Evolutionary conservation across 92 coral and sea anemone species (phyloP).

Genomic region (Porites evermanni): DNA sequence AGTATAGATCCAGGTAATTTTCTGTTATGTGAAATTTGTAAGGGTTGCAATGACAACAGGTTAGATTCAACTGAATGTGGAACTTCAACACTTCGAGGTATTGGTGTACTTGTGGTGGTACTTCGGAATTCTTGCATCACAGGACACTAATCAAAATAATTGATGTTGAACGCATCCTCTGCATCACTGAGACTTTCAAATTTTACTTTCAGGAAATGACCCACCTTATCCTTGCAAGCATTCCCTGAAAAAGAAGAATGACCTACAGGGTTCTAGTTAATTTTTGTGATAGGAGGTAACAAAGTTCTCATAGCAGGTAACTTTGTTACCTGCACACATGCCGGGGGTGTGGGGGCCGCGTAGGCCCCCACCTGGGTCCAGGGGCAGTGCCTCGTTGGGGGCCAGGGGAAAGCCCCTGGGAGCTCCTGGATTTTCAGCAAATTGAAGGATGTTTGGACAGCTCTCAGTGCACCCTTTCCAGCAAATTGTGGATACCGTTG

Average conservation of each 20-base stretch:
- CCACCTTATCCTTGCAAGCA: slow-evolving; percentile 44
- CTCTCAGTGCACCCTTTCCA: background rate
- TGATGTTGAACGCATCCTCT: slow-evolving; percentile 26
- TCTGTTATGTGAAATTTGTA: slow-evolving; percentile 8
- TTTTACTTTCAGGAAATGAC: slow-evolving; percentile 4
- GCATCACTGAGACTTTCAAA: slow-evolving; percentile 39
- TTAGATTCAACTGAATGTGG: slow-evolving; percentile 13
- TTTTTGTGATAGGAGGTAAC: background rate
- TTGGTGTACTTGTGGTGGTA: slow-evolving; percentile 3
- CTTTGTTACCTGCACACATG: slow-evolving; percentile 15
- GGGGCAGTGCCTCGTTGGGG: slow-evolving; percentile 15
- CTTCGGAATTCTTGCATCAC: background rate
- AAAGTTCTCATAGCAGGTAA: background rate
- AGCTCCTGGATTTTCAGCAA: slow-evolving; percentile 27
- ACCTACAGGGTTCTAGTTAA: slow-evolving; percentile 2
- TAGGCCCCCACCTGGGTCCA: slow-evolving; percentile 15
- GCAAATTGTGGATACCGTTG: background rate
- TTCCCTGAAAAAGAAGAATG: slow-evolving; percentile 14
- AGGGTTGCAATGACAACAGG: slow-evolving; percentile 29
- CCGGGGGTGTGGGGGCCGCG: background rate
- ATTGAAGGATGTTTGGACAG: background rate
- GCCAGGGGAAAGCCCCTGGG: slow-evolving; percentile 3
- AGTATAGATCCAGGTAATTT: slow-evolving; percentile 32
- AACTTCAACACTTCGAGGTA: background rate
- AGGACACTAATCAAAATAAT: slow-evolving; percentile 14